Evolutionary conservation across 2,797 vertebrate genomes (phyloP), one percentile per base, ranked within the genome.

Genomic region (Clarias laeviceps): DNA sequence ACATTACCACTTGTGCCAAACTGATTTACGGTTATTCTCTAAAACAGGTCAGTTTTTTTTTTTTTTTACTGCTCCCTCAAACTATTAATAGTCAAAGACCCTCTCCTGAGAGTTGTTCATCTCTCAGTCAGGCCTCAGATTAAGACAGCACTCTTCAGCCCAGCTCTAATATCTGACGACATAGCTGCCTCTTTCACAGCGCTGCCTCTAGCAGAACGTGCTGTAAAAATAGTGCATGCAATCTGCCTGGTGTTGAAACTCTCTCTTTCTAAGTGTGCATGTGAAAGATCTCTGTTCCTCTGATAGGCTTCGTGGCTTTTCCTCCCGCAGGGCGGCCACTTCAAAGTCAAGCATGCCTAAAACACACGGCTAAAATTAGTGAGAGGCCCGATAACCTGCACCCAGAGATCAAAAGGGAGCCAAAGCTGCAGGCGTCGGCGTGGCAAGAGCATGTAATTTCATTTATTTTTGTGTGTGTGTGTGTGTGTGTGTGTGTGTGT

Each of bases 341-440:
- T 93, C 92, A 93, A 93, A 93, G 91, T 84, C 85, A 88, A 85
- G 86, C 66, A 1, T 57, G 4, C 90, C 89, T 90, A 89, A 91
- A 90, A 90, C 81, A 89, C 86, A 82, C 84, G 84, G 86, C 92
- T 94, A 93, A 93, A 94, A 93, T 94, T 93, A 94, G 92, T n/a
- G 11, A 83, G 83, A 91, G 84, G 84, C 90, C 84, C 87, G 90
- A 94, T 92, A 93, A 94, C 92, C 90, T 93, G 90, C 73, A 85
- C 87, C 90, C 89, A 73, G 68, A 89, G 91, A 94, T 95, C 91
- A 94, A 94, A 94, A 92, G 57, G 11, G 22, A 56, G 68, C 85
- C 85, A 87, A 90, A 66, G 74, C 82, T 88, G 82, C 87, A 76
- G 90, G 85, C 89, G 91, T 87, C 87, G 80, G 78, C n/a, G 32